Percentiles rank a stretch among this genome's conserved stretches.
phyloP scores from a whole-genome alignment of 2,113 vertebrate species.

The Pycnonotus jocosus region DNA sequence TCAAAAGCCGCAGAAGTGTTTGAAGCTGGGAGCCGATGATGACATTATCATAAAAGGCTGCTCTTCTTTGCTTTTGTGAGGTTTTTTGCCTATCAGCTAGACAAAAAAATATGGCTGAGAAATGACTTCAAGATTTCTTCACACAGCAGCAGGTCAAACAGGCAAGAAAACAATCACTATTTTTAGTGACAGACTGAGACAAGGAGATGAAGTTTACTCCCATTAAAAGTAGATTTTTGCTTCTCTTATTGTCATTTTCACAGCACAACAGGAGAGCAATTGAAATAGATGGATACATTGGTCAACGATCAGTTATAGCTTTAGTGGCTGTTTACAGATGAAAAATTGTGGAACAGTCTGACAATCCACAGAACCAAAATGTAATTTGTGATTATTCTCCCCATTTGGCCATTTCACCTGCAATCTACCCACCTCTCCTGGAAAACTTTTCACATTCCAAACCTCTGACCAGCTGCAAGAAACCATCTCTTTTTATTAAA shows the following conservation, averaged over 20 bases:
- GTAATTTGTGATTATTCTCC: conserved; percentile 18
- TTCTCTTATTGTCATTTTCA: conserved; percentile 29
- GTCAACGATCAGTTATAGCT: background rate
- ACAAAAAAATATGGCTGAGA: conserved; percentile 71
- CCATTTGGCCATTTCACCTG: conserved; percentile 33
- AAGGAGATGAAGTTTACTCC: conserved; percentile 24
- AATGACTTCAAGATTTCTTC: conserved; percentile 76
- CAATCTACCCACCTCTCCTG: background rate
- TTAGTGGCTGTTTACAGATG: background rate
- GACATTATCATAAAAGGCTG: conserved; percentile 80
- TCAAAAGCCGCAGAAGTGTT: conserved; percentile 82
- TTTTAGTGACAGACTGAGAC: conserved; percentile 65
- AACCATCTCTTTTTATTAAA: conserved; percentile 40
- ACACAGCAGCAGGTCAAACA: conserved; percentile 72
- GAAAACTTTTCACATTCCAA: conserved; percentile 42
- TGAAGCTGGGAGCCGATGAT: conserved; percentile 81
- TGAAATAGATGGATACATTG: background rate
- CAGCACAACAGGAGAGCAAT: background rate
- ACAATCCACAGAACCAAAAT: background rate
- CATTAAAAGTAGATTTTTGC: conserved; percentile 36
- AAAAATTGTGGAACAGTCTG: background rate
- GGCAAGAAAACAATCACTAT: conserved; percentile 70
- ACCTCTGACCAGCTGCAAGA: conserved; percentile 26
- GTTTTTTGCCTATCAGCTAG: conserved; percentile 69
- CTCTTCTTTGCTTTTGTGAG: conserved; percentile 74